A percentile compares a stretch with the other conserved stretches of the same genome.
phyloP scores from a whole-genome alignment of 2,113 vertebrate species.

The Camelus bactrianus region DNA sequence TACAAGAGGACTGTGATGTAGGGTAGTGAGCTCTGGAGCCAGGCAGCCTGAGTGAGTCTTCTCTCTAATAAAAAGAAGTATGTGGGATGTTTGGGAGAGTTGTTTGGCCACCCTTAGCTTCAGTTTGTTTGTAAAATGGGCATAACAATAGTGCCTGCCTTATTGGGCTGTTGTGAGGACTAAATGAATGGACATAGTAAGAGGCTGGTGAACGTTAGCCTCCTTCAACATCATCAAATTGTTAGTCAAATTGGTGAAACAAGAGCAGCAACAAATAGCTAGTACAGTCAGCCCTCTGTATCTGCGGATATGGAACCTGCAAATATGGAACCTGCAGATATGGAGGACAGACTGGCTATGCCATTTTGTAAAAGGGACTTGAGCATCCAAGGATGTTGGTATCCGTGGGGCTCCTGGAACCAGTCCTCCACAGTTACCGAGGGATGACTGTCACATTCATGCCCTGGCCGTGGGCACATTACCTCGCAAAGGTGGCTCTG shows the following conservation, averaged over 20 bases:
- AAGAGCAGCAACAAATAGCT: background rate
- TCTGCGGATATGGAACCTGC: background rate
- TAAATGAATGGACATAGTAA: background rate
- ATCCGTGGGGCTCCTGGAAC: background rate
- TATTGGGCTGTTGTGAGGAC: background rate
- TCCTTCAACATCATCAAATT: background rate
- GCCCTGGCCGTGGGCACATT: background rate
- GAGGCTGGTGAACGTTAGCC: background rate
- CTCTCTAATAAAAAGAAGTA: background rate
- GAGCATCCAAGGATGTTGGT: background rate
- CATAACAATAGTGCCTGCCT: background rate
- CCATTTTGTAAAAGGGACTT: background rate
- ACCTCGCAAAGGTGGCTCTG: background rate
- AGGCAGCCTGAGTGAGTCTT: background rate
- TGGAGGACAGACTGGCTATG: background rate
- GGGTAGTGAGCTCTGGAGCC: background rate
- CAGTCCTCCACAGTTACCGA: background rate
- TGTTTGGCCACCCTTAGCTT: background rate
- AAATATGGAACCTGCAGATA: background rate
- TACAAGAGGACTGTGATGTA: background rate
- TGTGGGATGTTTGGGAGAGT: background rate
- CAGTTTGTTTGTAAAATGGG: background rate
- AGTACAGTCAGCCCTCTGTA: too few relatives aligned
- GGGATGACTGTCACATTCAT: background rate
- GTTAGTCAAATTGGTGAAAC: background rate